Conservation (phyloP, 2,113 vertebrate species). For the Peromyscus californicus region DNA sequence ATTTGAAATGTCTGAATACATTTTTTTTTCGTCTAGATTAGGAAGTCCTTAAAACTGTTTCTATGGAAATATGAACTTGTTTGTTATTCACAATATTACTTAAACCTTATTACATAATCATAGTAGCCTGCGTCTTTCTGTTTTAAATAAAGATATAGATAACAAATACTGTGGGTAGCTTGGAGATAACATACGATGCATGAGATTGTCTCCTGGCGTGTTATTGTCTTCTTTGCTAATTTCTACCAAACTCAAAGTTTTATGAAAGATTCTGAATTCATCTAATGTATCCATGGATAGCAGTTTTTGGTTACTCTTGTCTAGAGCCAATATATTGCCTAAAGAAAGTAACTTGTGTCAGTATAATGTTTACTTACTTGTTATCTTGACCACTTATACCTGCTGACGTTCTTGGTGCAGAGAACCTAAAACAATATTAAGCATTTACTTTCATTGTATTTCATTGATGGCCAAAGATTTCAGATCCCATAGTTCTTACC, state of each 20-base stretch:
- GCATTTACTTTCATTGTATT: background rate
- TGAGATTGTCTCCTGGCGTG: conserved; percentile 49
- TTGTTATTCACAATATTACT: conserved; percentile 67
- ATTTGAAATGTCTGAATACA: conserved; percentile 41
- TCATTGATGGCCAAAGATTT: background rate
- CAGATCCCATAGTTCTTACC: background rate
- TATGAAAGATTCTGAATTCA: conserved; percentile 48
- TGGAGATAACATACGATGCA: conserved; percentile 11
- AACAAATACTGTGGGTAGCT: conserved; percentile 59
- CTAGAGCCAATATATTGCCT: background rate
- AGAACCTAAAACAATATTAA: background rate
- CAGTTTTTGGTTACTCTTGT: conserved; percentile 46
- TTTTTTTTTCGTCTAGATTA: conserved; percentile 24
- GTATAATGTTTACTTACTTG: conserved; percentile 46
- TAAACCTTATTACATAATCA: conserved; percentile 65
- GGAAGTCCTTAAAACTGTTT: conserved; percentile 47
- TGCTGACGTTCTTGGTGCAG: background rate
- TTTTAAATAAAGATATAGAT: conserved; percentile 72
- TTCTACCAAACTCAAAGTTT: conserved; percentile 54
- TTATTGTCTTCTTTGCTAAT: conserved; percentile 61
- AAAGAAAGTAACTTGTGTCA: conserved; percentile 35
- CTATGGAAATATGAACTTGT: conserved; percentile 54
- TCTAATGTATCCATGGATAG: conserved; percentile 1
- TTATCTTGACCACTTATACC: conserved; percentile 35
- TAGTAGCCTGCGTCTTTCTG: conserved; percentile 59